Evolutionary conservation across 64 coral and sea anemone genomes (phyloP), one percentile per base, ranked within the genome.

Genomic region (Pachyseris speciosa): DNA sequence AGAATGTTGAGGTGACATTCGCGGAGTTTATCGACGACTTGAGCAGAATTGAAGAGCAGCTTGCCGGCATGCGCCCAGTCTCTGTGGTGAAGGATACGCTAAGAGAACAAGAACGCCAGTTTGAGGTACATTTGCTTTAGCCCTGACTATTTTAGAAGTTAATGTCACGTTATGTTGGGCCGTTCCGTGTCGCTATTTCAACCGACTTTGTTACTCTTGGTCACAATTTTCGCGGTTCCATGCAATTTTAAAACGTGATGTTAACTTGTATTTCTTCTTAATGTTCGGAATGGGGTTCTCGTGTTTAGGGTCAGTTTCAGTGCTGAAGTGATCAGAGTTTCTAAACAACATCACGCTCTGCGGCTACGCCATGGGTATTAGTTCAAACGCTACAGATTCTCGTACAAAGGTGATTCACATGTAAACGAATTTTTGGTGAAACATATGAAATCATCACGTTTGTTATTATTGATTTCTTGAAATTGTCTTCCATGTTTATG

Each of bases 41-140:
- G 95, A 74, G 86, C 22, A 87, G 91, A 45, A 97, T 97, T 77
- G 95, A 97, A 53, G 91, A 93, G 33, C 91, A 97, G 47, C 76
- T 97, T 30, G 79, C 95, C 4, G 95, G 91, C 16, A 97, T 97
- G 91, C 88, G 95, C 17, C 95, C 95, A 2, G 72, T 97, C 42
- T 97, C 95, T 33, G 95, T 92, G 9, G 91, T 97, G 5, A 66
- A 84, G 20, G 95, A 97, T 29, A 97, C 90, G 17, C 85, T 97
- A 7, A 97, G 94, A 69, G 95, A 97, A 72, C 95, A 97, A 73
- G 95, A 97, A 42, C 80, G 95, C 9, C 91, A 97, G 58, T 89
- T 93, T 44, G 93, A 93, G 95, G 95, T 97, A 90, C 0, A 36
- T 34, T 50, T 67, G 12, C 0, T 66, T 50, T 28, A 30, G 3